A percentile compares a stretch with the other conserved stretches of the same genome.
phyloP scores from a whole-genome alignment of 2,113 vertebrate species.

The Pandion haliaetus region DNA sequence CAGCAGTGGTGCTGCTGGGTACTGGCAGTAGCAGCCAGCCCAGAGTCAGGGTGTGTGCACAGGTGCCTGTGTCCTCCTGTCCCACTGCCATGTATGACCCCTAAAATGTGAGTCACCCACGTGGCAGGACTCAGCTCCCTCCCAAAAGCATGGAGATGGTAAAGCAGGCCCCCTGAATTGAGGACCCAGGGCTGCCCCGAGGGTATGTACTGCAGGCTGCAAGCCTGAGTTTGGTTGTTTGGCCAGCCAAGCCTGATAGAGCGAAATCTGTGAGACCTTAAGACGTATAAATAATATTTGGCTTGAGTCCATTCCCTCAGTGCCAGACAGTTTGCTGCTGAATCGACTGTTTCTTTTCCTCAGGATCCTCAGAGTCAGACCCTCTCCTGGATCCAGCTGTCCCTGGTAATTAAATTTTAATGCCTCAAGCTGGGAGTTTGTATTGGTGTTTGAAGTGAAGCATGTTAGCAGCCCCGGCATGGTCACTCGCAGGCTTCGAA shows the following conservation, averaged over 20 bases:
- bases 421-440: not conserved
- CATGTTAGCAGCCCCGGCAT: accelerated
- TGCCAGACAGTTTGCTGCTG: not conserved
- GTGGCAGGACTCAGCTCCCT: not conserved
- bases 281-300: not conserved
- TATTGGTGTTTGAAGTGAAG: not conserved
- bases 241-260: not conserved
- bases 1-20: accelerated
- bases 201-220: accelerated
- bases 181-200: accelerated
- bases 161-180: not conserved
- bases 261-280: not conserved
- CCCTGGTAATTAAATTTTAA: constrained; percentile 27
- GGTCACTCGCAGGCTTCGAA: not conserved
- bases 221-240: not conserved
- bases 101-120: not conserved
- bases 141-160: not conserved
- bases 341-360: not conserved
- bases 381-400: not conserved
- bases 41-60: not conserved
- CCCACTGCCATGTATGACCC: not conserved
- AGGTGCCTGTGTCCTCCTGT: not conserved
- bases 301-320: not conserved
- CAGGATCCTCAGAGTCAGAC: not conserved
- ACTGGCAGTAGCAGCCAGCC: not conserved